A percentile compares a stretch with the other conserved stretches of the same genome.
phyloP scores from a whole-genome alignment of 2,113 vertebrate genomes.

The Corythoichthys haematopterus region DNA sequence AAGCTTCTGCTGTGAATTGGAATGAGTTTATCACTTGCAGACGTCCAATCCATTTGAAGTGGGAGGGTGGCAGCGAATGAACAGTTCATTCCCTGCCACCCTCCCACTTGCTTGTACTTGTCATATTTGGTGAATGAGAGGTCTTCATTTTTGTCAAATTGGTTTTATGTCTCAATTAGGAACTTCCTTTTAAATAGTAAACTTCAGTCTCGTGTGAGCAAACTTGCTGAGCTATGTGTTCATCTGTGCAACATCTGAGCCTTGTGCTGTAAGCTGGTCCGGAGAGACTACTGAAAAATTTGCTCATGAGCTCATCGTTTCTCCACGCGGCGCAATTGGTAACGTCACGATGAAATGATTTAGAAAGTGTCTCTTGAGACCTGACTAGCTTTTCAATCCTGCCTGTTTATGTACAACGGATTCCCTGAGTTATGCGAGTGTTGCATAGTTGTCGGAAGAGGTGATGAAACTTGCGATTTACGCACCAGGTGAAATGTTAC shows the following conservation, averaged over 20 bases:
- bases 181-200: not conserved
- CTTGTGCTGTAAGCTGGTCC: not conserved
- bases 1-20: too few relatives aligned
- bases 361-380: not conserved
- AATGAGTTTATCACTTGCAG: too few relatives aligned
- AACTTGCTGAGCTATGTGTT: not conserved
- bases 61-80: too few relatives aligned
- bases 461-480: conserved; percentile 6
- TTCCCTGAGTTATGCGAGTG: not conserved
- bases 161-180: not conserved
- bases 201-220: not conserved
- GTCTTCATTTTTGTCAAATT: not conserved
- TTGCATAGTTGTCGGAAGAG: conserved; percentile 1
- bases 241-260: conserved; percentile 4
- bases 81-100: too few relatives aligned
- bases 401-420: not conserved
- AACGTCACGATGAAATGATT: conserved; percentile 5
- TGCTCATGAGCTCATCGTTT: conserved; percentile 4
- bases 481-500: not conserved
- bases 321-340: not conserved
- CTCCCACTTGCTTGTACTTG: too few relatives aligned
- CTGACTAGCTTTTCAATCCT: not conserved
- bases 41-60: too few relatives aligned
- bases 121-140: not conserved
- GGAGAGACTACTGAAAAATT: conserved; percentile 5